phyloP scores from a whole-genome alignment of 2,113 vertebrate genomes.

The Dipodomys spectabilis region DNA sequence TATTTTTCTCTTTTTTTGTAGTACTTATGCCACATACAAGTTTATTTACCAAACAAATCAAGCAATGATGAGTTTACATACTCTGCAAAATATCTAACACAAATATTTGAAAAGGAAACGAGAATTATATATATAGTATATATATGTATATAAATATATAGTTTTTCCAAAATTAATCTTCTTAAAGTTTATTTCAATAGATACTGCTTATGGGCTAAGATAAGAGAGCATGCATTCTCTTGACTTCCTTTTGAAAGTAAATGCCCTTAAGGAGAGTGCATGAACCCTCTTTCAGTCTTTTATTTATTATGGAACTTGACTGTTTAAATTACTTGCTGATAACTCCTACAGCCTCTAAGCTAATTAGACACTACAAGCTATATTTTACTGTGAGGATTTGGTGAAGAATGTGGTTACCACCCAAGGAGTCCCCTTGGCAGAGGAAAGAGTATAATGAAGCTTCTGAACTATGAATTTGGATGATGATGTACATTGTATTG shows the following conservation, averaged over 20 bases:
- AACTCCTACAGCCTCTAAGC: neutral
- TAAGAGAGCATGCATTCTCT: neutral
- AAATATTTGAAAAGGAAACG: neutral
- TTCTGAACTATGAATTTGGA: neutral
- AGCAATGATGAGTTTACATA: neutral
- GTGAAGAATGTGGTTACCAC: neutral
- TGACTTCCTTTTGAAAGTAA: constrained; percentile 24
- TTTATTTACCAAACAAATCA: constrained; percentile 31
- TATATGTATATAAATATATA: neutral
- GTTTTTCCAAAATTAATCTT: neutral
- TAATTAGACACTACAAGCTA: neutral
- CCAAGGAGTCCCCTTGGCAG: neutral
- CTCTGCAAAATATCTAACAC: neutral
- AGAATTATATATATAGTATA: neutral
- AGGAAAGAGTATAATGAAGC: neutral
- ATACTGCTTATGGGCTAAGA: neutral
- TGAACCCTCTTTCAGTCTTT: neutral
- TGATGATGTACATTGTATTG: neutral
- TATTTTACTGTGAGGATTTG: neutral
- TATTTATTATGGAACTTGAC: neutral
- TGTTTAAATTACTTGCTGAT: neutral
- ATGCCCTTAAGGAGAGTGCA: neutral
- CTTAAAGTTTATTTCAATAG: neutral
- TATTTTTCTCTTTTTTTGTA: constrained; percentile 16
- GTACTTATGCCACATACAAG: neutral